Base-by-base conservation (phyloP, 2,888 invertebrate genomes). In the Tenthredo notha region DNA sequence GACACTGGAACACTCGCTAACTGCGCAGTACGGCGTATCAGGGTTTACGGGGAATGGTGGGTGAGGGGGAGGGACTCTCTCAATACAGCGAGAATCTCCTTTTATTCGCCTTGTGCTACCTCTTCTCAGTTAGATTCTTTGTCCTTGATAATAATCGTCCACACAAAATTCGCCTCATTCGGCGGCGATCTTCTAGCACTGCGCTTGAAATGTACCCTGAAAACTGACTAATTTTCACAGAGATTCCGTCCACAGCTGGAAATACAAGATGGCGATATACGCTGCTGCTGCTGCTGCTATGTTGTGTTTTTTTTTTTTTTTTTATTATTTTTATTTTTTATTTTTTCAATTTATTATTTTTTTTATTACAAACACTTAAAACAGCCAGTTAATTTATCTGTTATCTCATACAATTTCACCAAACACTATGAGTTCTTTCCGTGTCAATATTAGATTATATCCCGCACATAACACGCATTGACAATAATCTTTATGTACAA, bases 181-280 rank as follows among this genome's bases (percentile, higher is more conserved):
- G 80, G 58, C 21, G 80, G 33, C 50, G 67, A 67, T 29, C 25
- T 80, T 61, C 80, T 61, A 21, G 58, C 80, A 80, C 80, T 61
- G 37, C 61, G 80, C 12, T 33, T 61, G 40, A 77, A 50, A 54
- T 77, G 54, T 50, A 77, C 54, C 77, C 54, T 77, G 77, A 77
- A 77, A 77, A 77, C 77, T 61, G 58, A 80, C 29, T 61, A 80
- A 61, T 80, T 80, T 80, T 80, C 58, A 80, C 58, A 58, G 61
- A 78, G 33, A 61, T 37, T 61, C n/a, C 58, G 61, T 61, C 84
- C 86, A 86, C 88, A 91, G 89, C 90, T 90, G 90, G 89, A 88
- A 86, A 88, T 87, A 88, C 89, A 91, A 91, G 87, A 91, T 91
- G 91, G 91, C 91, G 88, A 87, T 86, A 21, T 74, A 80, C 58